These are phyloP conservation scores for Heterocephalus glaber DNA, from an alignment of 2,113 vertebrate species.

Conservation along the genomic window DNA sequence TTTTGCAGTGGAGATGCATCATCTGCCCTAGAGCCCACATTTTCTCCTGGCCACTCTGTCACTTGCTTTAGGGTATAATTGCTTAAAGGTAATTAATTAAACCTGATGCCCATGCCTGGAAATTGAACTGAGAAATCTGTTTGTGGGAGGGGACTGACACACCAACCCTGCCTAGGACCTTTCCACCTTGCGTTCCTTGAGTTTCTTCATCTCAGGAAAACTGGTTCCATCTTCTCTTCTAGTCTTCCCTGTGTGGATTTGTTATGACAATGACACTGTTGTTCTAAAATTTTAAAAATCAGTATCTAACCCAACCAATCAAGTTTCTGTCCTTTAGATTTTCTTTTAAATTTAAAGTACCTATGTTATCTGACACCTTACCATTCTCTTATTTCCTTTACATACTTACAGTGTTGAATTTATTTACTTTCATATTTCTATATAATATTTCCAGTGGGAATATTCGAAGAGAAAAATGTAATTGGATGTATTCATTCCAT, in stretches of 20 bases:
- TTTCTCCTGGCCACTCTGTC: background rate
- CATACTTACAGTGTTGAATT: background rate
- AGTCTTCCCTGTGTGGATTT: background rate
- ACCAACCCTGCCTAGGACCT: accelerated
- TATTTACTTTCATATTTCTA: background rate
- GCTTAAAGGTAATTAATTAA: background rate
- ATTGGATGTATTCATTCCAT: background rate
- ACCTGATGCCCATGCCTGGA: background rate
- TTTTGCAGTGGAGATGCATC: accelerated
- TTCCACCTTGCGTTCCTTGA: background rate
- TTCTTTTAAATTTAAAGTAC: background rate
- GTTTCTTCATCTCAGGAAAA: background rate
- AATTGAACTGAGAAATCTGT: background rate
- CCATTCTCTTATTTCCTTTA: background rate
- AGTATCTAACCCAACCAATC: background rate
- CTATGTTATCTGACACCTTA: background rate
- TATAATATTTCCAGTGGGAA: background rate
- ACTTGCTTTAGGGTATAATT: background rate
- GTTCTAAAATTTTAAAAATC: background rate
- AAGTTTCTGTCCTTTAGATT: background rate
- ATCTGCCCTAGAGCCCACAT: accelerated
- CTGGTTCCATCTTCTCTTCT: background rate
- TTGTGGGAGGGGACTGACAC: background rate
- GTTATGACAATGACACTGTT: background rate
- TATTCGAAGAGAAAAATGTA: background rate